Conservation (phyloP, 2,797 vertebrate species). For the Pipistrellus nathusii region DNA sequence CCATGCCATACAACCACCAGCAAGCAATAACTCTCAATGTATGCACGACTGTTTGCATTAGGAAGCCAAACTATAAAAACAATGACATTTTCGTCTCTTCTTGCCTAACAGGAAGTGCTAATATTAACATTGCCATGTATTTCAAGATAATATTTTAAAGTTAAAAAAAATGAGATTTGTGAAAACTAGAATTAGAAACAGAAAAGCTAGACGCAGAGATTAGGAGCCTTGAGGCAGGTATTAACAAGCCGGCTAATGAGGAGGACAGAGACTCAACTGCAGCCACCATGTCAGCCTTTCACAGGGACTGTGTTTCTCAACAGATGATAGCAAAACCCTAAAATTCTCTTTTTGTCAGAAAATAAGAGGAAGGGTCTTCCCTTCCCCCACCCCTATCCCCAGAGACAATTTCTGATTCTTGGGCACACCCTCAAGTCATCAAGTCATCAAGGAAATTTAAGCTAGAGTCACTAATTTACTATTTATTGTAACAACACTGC, state of each 20-base stretch:
- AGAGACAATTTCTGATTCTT: slow-evolving; percentile 62
- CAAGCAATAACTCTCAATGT: neutral
- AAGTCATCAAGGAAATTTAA: slow-evolving; percentile 69
- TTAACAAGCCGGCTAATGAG: slow-evolving; percentile 26
- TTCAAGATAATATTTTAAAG: slow-evolving; percentile 42
- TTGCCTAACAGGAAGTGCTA: slow-evolving; percentile 64
- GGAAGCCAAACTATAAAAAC: slow-evolving; percentile 54
- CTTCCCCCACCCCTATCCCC: neutral
- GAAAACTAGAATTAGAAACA: slow-evolving; percentile 36
- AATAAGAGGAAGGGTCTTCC: neutral
- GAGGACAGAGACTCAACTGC: neutral
- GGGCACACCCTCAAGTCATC: slow-evolving; percentile 49
- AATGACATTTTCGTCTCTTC: neutral
- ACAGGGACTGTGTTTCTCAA: neutral
- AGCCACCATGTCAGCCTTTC: neutral
- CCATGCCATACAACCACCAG: neutral
- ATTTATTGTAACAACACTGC: slow-evolving; percentile 79
- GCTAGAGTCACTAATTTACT: slow-evolving; percentile 72
- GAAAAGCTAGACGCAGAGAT: neutral
- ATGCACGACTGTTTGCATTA: slow-evolving; percentile 12
- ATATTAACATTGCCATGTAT: slow-evolving; percentile 42
- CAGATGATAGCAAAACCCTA: neutral
- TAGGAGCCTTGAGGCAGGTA: neutral
- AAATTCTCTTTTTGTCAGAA: slow-evolving; percentile 66
- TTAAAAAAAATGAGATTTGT: neutral